phyloP scores from a whole-genome alignment of 2,888 invertebrate species.

The Orthonevra nobilis region DNA sequence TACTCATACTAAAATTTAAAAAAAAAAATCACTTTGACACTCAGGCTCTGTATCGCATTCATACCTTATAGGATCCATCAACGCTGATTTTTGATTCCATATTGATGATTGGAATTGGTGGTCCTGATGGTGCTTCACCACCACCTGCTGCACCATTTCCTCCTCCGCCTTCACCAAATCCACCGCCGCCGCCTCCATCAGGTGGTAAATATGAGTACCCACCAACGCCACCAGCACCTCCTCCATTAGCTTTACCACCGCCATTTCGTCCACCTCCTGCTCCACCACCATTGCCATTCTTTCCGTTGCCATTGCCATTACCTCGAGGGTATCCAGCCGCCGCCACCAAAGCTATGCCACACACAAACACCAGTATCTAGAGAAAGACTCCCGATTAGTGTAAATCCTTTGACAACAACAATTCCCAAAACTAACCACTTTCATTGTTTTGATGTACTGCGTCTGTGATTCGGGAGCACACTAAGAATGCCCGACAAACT shows the following conservation, averaged over 20 bases:
- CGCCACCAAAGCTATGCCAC: conserved; percentile 21
- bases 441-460: conserved; percentile 44
- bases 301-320: conserved; percentile 41
- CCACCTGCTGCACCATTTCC: conserved; percentile 64
- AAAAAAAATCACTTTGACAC: not conserved
- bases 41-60: not conserved
- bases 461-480: conserved; percentile 9
- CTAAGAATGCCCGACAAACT: conserved; percentile 46
- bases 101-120: conserved; percentile 77
- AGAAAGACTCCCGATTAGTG: not conserved
- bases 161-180: conserved; percentile 65
- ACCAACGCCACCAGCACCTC: conserved; percentile 29
- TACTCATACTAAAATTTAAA: conserved; percentile 83
- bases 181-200: conserved; percentile 60
- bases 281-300: conserved; percentile 2
- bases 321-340: conserved; percentile 61
- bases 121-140: conserved; percentile 72
- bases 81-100: conserved; percentile 76
- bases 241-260: conserved; percentile 16
- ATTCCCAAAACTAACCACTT: conserved; percentile 26
- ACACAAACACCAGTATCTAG: conserved; percentile 48
- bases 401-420: not conserved
- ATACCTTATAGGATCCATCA: conserved; percentile 78
- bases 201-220: conserved; percentile 40
- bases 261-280: conserved; percentile 13